phyloP scores from a whole-genome alignment of 2,888 invertebrate genomes.

The Nymphalis urticae region DNA sequence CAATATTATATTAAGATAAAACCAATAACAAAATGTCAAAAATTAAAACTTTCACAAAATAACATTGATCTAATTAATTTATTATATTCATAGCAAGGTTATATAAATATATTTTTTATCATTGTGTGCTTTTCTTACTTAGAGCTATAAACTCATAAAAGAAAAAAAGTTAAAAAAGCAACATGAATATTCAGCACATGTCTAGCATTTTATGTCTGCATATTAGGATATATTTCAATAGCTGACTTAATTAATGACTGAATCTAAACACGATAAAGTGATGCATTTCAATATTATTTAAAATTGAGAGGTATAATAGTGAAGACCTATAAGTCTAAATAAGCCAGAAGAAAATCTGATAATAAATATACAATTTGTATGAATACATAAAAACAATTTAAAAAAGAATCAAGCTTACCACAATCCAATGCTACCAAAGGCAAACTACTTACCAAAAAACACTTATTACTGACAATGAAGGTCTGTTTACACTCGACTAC shows the following conservation, averaged over 20 bases:
- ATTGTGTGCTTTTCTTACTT: constrained; percentile 1
- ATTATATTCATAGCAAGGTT: constrained; percentile 26
- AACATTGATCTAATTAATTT: constrained; percentile 54
- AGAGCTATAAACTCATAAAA: constrained; percentile 7
- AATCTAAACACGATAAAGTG: constrained; percentile 57
- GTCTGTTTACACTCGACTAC: constrained; percentile 43
- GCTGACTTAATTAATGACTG: constrained; percentile 50
- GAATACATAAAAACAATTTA: constrained; percentile 58
- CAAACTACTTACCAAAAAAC: constrained; percentile 54
- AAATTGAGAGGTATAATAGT: constrained; percentile 56
- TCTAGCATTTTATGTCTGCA: constrained; percentile 36
- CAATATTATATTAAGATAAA: constrained; percentile 67
- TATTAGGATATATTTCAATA: constrained; percentile 52
- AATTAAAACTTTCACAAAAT: constrained; percentile 60
- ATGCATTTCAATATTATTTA: constrained; percentile 54
- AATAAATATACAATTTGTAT: constrained; percentile 41
- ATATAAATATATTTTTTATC: constrained; percentile 26
- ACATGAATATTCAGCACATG: constrained; percentile 4
- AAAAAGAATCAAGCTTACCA: constrained; percentile 64
- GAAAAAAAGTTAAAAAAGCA: constrained; percentile 9
- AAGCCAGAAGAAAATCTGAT: constrained; percentile 53
- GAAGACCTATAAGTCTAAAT: constrained; percentile 51
- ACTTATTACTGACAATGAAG: constrained; percentile 51
- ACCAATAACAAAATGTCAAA: constrained; percentile 73
- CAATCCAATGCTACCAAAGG: constrained; percentile 58